Evolutionary conservation across 2,113 vertebrate genomes (phyloP).

Genomic region (Rhegmatorhina hoffmannsi): DNA sequence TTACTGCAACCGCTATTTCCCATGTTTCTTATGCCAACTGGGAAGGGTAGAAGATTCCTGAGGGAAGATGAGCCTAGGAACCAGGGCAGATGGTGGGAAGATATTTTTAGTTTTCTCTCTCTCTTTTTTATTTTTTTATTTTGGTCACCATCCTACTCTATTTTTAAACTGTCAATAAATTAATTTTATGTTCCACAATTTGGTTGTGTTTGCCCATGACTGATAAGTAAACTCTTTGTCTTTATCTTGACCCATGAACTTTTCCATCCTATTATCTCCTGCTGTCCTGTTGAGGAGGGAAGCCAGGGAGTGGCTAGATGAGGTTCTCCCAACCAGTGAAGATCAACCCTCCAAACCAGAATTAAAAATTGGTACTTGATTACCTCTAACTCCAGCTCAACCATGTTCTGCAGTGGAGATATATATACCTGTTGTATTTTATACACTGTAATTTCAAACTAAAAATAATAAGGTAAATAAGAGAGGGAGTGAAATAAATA

Average conservation of each 20-base stretch:
- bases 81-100: background rate
- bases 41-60: background rate
- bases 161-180: background rate
- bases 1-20: accelerated
- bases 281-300: background rate
- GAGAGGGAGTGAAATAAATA: background rate
- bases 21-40: background rate
- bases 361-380: background rate
- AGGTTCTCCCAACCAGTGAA: background rate
- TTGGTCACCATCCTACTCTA: background rate
- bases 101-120: background rate
- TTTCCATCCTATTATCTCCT: background rate
- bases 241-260: background rate
- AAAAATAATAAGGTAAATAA: background rate
- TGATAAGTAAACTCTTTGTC: background rate
- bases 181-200: background rate
- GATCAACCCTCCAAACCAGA: background rate
- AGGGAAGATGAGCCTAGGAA: background rate
- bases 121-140: background rate
- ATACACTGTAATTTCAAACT: background rate
- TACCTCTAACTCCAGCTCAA: background rate
- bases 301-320: background rate
- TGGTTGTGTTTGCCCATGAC: background rate
- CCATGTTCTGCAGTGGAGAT: background rate
- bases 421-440: background rate